Percentiles rank a stretch among this genome's conserved stretches.
Conservation (phyloP, 2,113 vertebrate species). For the Amblyornis subalaris region DNA sequence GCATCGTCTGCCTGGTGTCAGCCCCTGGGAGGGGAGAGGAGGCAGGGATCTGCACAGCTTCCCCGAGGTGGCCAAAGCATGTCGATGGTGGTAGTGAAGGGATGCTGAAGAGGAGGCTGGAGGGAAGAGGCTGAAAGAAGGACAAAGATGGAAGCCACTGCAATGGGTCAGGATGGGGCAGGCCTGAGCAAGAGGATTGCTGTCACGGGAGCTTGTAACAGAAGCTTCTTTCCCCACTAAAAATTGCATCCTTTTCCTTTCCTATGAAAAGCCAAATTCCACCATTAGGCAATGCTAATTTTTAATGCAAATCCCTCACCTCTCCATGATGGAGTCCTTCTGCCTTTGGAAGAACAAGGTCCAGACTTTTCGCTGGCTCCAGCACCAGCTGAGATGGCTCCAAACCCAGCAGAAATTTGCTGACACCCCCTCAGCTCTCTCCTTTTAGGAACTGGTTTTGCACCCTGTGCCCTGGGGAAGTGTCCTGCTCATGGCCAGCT, state of each 20-base stretch:
- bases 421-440: neutral
- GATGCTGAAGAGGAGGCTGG: neutral
- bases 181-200: neutral
- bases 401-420: neutral
- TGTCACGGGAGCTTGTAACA: neutral
- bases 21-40: neutral
- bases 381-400: neutral
- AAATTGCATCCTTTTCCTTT: neutral
- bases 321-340: neutral
- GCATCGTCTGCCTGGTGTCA: accelerated
- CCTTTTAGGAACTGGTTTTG: neutral
- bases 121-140: neutral
- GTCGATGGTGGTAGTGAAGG: neutral
- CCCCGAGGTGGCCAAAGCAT: neutral
- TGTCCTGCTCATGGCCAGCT: accelerated
- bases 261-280: neutral
- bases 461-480: neutral
- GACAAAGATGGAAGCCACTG: neutral
- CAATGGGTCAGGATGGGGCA: neutral
- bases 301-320: neutral
- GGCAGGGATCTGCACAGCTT: neutral
- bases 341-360: neutral
- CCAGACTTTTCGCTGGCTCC: neutral
- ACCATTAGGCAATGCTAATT: accelerated
- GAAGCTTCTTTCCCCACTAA: neutral